Conservation (phyloP, 2,797 vertebrate species). For the Myiothlypis coronata region DNA sequence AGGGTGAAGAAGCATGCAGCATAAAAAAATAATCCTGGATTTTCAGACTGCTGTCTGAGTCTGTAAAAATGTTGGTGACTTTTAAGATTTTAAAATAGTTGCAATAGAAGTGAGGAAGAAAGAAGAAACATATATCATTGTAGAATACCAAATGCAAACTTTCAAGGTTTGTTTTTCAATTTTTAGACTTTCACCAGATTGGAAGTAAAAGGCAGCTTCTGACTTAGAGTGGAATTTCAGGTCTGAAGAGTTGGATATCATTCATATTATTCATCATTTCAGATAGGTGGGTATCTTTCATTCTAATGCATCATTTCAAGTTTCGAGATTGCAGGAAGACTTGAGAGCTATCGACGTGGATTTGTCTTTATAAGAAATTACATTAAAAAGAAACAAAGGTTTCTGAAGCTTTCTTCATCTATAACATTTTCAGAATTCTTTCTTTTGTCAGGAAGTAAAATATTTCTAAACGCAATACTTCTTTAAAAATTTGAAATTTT, state of each 20-base stretch:
- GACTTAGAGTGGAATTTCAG: not conserved
- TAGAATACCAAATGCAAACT: not conserved
- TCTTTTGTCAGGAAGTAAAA: not conserved
- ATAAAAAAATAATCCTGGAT: not conserved
- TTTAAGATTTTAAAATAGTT: not conserved
- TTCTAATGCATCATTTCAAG: not conserved
- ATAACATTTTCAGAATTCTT: not conserved
- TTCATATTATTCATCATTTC: not conserved
- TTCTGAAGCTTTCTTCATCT: not conserved
- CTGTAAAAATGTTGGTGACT: not conserved
- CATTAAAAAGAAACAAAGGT: not conserved
- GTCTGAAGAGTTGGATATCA: not conserved
- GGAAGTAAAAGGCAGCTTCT: not conserved
- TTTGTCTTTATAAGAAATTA: not conserved
- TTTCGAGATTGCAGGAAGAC: not conserved
- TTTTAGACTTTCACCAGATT: not conserved
- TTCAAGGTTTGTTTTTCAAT: not conserved
- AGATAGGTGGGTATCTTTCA: not conserved
- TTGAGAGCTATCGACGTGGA: not conserved
- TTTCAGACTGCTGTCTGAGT: not conserved
- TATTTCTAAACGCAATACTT: not conserved
- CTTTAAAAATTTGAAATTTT: accelerated
- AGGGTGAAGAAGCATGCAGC: not conserved
- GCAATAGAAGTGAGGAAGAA: not conserved
- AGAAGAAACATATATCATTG: not conserved